A percentile compares a stretch with the other conserved stretches of the same genome.
phyloP scores from a whole-genome alignment of 1,140 invertebrate species.

The Lithobius niger region DNA sequence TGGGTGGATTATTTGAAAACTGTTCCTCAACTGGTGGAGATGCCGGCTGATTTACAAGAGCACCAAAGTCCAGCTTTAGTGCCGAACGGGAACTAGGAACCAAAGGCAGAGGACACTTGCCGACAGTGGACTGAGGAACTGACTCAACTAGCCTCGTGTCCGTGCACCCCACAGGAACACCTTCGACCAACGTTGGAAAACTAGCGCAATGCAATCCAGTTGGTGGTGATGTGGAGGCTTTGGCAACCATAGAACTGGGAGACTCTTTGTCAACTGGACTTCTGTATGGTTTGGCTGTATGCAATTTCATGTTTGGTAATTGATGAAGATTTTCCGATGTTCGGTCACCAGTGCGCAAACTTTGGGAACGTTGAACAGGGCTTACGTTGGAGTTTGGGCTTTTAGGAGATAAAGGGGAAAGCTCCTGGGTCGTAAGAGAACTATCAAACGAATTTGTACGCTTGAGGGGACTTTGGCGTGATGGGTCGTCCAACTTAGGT shows the following conservation, averaged over 20 bases:
- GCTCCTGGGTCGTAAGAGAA: conserved; percentile 12
- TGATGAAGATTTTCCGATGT: conserved; percentile 10
- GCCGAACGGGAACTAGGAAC: no score
- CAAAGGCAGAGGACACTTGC: no score
- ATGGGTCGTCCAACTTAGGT: conserved; percentile 17
- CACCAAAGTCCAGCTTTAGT: no score
- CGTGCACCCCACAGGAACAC: no score
- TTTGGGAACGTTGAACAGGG: conserved; percentile 17
- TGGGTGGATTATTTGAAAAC: no score
- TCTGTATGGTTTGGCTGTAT: conserved; percentile 12
- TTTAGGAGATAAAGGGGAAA: no score
- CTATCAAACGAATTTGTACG: conserved; percentile 18
- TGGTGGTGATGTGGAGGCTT: background rate
- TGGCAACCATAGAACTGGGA: conserved; percentile 9
- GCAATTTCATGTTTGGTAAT: conserved; percentile 10
- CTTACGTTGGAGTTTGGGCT: no score
- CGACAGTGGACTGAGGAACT: no score
- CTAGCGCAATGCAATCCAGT: conserved; percentile 13
- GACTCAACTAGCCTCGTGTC: no score
- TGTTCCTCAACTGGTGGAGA: no score
- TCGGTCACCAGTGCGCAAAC: conserved; percentile 25
- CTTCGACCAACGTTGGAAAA: no score
- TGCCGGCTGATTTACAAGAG: no score
- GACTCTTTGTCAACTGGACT: conserved; percentile 8
- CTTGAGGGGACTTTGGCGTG: conserved; percentile 28